These are phyloP conservation scores for Cygnus buccinator DNA, from an alignment of 2,113 vertebrate genomes.

Conservation along the genomic window DNA sequence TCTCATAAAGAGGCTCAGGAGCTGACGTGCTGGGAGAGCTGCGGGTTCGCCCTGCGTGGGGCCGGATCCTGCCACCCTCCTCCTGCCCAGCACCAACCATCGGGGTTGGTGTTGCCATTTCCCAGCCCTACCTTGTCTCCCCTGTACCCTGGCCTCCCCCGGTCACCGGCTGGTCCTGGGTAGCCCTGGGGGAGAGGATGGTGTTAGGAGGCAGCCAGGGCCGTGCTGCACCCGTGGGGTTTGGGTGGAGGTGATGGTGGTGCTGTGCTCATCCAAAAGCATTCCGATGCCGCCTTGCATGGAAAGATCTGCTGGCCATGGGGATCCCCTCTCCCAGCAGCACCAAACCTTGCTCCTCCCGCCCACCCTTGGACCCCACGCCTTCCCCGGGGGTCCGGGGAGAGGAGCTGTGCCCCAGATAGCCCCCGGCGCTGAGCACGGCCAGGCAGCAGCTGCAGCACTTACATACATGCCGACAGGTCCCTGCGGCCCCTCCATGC, in stretches of 20 bases:
- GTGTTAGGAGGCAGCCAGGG: neutral
- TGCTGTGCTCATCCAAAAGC: neutral
- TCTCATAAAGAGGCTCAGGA: neutral
- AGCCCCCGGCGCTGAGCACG: no score
- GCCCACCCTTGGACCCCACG: no score
- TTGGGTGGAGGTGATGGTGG: neutral
- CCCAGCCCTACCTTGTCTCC: constrained; percentile 80
- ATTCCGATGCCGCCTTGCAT: neutral
- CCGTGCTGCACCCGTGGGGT: rapidly evolving
- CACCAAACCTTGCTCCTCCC: neutral
- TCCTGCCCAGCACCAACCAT: neutral
- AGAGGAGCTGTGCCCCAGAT: neutral
- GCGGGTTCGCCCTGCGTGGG: rapidly evolving
- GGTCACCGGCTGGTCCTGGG: constrained; percentile 79
- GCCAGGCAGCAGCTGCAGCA: constrained; percentile 22
- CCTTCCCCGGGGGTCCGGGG: neutral
- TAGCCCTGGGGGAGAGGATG: constrained; percentile 74
- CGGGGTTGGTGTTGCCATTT: no score
- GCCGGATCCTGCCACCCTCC: neutral
- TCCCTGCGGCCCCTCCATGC: constrained; percentile 84
- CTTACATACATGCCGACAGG: constrained; percentile 89
- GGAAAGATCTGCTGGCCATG: neutral
- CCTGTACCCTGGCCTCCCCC: constrained; percentile 75
- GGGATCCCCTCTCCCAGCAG: neutral
- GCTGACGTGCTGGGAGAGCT: neutral